phyloP scores from a whole-genome alignment of 2,113 vertebrate species.

The Apodemus speciosus region DNA sequence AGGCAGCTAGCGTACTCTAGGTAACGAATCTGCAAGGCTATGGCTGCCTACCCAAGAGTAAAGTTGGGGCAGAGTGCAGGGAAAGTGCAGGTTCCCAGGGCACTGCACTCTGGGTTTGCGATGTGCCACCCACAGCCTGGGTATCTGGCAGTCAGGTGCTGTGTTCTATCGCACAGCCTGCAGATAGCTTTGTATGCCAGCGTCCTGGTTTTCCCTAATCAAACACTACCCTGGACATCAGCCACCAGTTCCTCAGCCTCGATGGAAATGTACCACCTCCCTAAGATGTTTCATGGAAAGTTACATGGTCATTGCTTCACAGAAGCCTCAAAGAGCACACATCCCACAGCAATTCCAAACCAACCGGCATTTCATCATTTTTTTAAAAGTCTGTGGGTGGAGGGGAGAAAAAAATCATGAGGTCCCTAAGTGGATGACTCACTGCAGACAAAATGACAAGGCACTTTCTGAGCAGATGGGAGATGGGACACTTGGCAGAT shows the following conservation, averaged over 20 bases:
- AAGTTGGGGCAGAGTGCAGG: neutral
- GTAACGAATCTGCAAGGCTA: neutral
- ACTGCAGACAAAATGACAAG: slow-evolving; percentile 49
- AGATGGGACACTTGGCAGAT: neutral
- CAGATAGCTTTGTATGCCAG: neutral
- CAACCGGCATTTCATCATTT: slow-evolving; percentile 38
- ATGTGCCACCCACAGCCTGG: neutral
- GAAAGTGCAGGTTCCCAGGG: neutral
- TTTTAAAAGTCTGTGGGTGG: slow-evolving; percentile 6
- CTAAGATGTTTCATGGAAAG: slow-evolving; percentile 40
- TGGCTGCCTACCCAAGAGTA: neutral
- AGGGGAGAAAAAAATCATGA: neutral
- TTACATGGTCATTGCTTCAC: neutral
- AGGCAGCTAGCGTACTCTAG: neutral
- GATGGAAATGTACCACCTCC: slow-evolving; percentile 59
- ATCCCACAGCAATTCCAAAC: neutral
- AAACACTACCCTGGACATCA: neutral
- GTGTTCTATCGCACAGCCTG: accelerated
- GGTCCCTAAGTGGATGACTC: slow-evolving; percentile 62
- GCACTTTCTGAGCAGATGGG: neutral
- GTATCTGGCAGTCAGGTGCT: neutral
- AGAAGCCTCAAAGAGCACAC: neutral
- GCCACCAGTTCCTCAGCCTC: neutral
- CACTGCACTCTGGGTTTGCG: accelerated
- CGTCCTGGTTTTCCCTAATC: neutral